A percentile compares a stretch with the other conserved stretches of the same genome.
Conservation (phyloP, 2,888 invertebrate species). For the Phlogophora meticulosa region DNA sequence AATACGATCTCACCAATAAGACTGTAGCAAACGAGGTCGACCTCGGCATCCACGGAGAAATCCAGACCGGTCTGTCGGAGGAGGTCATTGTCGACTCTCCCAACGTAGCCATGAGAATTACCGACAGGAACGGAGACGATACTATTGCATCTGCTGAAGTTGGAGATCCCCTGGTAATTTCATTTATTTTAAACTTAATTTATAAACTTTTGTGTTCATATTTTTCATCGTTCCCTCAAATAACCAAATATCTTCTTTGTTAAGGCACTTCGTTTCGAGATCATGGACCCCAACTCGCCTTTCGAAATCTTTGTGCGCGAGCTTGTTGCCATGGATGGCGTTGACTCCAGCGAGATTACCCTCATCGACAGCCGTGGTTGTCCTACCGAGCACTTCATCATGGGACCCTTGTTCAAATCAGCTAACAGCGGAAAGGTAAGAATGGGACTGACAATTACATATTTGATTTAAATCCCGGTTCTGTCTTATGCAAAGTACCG, state of each 20-base stretch:
- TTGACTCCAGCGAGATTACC: conserved; percentile 97
- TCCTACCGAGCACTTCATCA: conserved; percentile 98
- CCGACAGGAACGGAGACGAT: conserved; percentile 95
- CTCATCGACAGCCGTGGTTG: conserved; percentile 98
- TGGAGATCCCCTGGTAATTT: conserved; percentile 95
- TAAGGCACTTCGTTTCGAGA: conserved; percentile 96
- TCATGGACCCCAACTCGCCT: conserved; percentile 97
- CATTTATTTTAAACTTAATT: conserved; percentile 19
- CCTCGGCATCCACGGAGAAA: conserved; percentile 96
- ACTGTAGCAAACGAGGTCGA: conserved; percentile 98
- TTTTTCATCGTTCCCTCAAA: conserved; percentile 6
- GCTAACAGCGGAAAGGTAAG: conserved; percentile 94
- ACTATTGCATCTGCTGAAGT: conserved; percentile 97
- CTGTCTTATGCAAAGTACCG: neutral
- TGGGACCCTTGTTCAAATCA: conserved; percentile 97
- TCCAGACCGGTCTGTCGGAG: conserved; percentile 96
- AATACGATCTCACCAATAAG: conserved; percentile 98
- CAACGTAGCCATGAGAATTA: conserved; percentile 98
- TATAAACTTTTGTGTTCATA: neutral
- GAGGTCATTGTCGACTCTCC: conserved; percentile 98
- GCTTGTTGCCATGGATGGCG: conserved; percentile 98
- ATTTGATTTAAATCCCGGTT: neutral
- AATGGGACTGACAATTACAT: neutral
- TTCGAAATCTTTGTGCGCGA: conserved; percentile 99
- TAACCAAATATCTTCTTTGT: conserved; percentile 74